Base-by-base conservation (phyloP, 1,140 invertebrate genomes). In the Drosophila willistoni region DNA sequence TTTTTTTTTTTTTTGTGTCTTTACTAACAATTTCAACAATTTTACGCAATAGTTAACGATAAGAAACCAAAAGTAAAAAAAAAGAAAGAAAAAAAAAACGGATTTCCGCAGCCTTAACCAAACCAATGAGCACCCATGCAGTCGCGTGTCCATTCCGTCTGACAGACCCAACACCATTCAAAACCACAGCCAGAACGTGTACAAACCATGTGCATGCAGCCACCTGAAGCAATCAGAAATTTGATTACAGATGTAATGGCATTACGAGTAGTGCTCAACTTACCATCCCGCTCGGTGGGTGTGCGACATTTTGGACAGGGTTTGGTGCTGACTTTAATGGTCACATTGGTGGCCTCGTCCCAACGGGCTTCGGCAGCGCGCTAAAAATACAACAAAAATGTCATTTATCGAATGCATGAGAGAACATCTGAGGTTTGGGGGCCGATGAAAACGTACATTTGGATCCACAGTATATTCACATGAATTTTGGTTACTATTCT, bases 71-170 rank as follows among this genome's bases (percentile, higher is more conserved):
- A 62, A 67, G 3, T n/a, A n/a, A n/a, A n/a, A n/a, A n/a, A 10
- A 42, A 7, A 14, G 12, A 29, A 68, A 69, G 68, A 67, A 69
- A 68, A 64, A 62, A 67, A 2, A 17, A 54, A 10, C 29, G 54
- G 17, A 7, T 29, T 3, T 29, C 19, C 13, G n/a, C 33, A 14
- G 34, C 29, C 39, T 77, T 94, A 97, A 64, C 96, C 96, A 92
- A 98, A 98, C 97, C 97, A 98, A 92, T 98, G 97, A 86, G 94
- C 95, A 6, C 95, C 96, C 95, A 97, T 97, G 90, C 97, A 98
- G 9, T 97, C 95, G 80, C 96, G 93, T 1, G 95, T 96, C 97
- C 97, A 98, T 77, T 95, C 93, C 1, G 94, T 95, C 92, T 97
- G 96, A 90, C 97, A 98, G 9, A 98, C 93, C 97, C 97, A 98